Evolutionary conservation across 2,113 vertebrate species (phyloP).

Genomic region (Andinoacara biseriatus): DNA sequence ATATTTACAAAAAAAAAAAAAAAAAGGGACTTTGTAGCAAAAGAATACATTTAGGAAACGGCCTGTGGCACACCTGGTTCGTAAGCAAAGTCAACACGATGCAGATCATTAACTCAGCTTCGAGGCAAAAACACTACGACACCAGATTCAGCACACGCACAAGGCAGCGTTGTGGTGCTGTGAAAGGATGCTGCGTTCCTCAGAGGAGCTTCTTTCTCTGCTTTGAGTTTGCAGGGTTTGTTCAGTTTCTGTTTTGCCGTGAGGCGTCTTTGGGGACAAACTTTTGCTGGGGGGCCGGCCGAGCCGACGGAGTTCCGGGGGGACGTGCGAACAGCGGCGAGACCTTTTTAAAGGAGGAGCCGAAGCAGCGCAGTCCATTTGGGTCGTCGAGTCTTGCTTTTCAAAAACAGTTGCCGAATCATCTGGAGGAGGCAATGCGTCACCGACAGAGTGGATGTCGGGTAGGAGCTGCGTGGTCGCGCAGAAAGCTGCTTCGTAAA

Average conservation of each 20-base stretch:
- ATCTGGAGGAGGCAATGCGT: conserved; percentile 13
- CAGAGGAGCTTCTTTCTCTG: conserved; percentile 60
- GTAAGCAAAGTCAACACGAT: conserved; percentile 17
- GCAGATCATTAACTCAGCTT: conserved; percentile 6
- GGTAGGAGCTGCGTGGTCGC: conserved; percentile 48
- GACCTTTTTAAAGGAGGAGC: conserved; percentile 57
- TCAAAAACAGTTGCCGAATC: conserved; percentile 34
- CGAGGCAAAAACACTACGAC: neutral
- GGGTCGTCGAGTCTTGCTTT: conserved; percentile 62
- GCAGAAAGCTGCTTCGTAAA: conserved; percentile 61
- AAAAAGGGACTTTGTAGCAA: conserved; percentile 49
- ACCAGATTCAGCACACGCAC: conserved; percentile 75
- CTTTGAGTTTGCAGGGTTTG: conserved; percentile 37
- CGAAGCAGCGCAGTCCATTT: conserved; percentile 46
- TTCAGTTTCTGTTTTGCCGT: conserved; percentile 23
- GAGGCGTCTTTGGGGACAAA: conserved; percentile 12
- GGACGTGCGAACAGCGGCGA: conserved; percentile 38
- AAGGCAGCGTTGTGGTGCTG: conserved; percentile 73
- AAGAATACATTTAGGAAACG: conserved; percentile 56
- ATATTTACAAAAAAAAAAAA: conserved; percentile 57
- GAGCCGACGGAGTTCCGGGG: conserved; percentile 16
- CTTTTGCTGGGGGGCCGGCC: conserved; percentile 20
- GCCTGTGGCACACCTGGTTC: conserved; percentile 32
- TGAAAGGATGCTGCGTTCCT: conserved; percentile 57
- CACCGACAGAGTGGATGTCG: conserved; percentile 34